phyloP scores from a whole-genome alignment of 2,797 vertebrate species.

The Danio choprae region DNA sequence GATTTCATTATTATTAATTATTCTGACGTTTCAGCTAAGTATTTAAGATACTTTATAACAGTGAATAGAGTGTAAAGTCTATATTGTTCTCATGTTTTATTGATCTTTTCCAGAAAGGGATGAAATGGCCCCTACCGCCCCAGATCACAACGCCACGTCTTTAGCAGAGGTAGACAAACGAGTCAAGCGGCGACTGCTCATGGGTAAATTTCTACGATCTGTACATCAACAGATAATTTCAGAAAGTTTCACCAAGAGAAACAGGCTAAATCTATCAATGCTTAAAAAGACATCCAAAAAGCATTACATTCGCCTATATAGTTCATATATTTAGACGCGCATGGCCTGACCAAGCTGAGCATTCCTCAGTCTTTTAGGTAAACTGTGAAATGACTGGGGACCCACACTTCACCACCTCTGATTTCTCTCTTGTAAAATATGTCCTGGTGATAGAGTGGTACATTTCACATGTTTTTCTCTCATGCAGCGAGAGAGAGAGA shows the following conservation, averaged over 20 bases:
- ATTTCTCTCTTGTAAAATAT: slow-evolving; percentile 71
- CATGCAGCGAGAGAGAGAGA: slow-evolving; percentile 53
- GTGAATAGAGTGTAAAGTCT: too few species aligned
- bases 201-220: slow-evolving; percentile 84
- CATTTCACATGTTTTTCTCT: slow-evolving; percentile 77
- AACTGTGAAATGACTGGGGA: slow-evolving; percentile 83
- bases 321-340: slow-evolving; percentile 60
- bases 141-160: slow-evolving; percentile 86
- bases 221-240: not conserved
- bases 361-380: slow-evolving; percentile 80
- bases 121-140: slow-evolving; percentile 78
- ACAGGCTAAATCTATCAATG: not conserved
- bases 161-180: slow-evolving; percentile 92
- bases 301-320: slow-evolving; percentile 36
- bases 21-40: not conserved
- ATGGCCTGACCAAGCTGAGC: slow-evolving; percentile 68
- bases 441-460: slow-evolving; percentile 78
- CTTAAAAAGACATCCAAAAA: slow-evolving; percentile 12
- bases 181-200: slow-evolving; percentile 93
- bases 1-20: not conserved
- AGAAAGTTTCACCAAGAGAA: slow-evolving; percentile 1
- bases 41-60: not conserved
- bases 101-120: slow-evolving; percentile 83
- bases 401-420: slow-evolving; percentile 63
- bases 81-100: not conserved